Evolutionary conservation across 1,140 invertebrate genomes (phyloP), one percentile per base, ranked within the genome.

Genomic region (Teleopsis dalmanni): DNA sequence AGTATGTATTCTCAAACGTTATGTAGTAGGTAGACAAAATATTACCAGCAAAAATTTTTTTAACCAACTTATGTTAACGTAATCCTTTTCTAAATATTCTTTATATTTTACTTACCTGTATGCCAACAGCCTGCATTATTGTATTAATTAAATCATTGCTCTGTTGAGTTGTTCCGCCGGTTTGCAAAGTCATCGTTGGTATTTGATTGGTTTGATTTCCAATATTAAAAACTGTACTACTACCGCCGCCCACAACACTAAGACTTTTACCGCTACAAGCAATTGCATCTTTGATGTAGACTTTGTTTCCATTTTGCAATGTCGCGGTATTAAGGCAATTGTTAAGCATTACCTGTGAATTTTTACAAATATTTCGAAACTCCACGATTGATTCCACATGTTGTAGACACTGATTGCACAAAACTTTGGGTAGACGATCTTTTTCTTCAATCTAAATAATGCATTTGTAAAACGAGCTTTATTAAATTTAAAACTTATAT

Each of bases 361-460:
- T 81, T 2, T 78, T 72, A 52, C 81, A 82, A n/a, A 78, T 76
- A 53, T 81, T 76, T 47, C 80, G 68, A 59, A 84, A 83, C 18
- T 77, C 75, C 54, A 76, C 75, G 43, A 76, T 79, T 29, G 71
- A 76, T 44, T 85, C 82, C 36, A 84, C 55, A 50, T 80, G 80
- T 52, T 76, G 75, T 26, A 82, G 62, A 58, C 82, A 85, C 35
- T 77, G 75, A 5, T 74, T 73, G 57, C 83, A 85, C n/a, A 85
- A 75, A 18, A 81, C 79, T 74, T 84, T 84, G 41, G 83, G 83
- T 47, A 85, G 62, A 10, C 78, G 80, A 65, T 84, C 82, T 56
- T 81, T 79, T 62, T 83, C 81, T 40, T 76, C 71, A 16, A 84
- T 74, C 82, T 84, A 56, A 3, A 69, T 68, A 16, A 9, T 8